Conservation (phyloP, 1,140 invertebrate genomes). For the Zaprionus capensis region DNA sequence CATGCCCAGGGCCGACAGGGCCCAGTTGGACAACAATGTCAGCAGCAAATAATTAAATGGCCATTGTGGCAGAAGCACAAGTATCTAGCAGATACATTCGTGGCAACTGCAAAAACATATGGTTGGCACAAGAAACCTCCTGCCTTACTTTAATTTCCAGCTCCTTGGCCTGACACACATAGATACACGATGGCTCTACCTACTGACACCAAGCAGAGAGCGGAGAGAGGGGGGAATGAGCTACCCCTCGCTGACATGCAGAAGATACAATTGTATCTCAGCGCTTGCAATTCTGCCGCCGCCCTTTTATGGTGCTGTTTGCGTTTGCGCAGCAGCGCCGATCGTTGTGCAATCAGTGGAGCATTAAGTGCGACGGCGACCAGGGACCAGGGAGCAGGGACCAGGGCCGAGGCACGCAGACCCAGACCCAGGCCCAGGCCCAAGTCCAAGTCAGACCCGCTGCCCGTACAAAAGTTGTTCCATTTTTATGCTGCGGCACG, state of each 20-base stretch:
- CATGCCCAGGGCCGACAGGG: not conserved
- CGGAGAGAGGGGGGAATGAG: not conserved
- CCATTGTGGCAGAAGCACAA: conserved; percentile 53
- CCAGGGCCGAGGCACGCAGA: conserved; percentile 3
- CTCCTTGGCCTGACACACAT: conserved; percentile 78
- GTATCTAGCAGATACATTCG: conserved; percentile 56
- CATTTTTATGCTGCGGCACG: conserved; percentile 80
- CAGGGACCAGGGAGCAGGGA: not conserved
- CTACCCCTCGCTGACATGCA: conserved; percentile 16
- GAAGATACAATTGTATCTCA: conserved; percentile 77
- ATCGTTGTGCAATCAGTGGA: conserved; percentile 82
- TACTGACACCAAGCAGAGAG: conserved; percentile 2
- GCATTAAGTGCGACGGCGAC: conserved; percentile 67
- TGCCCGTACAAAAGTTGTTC: conserved; percentile 59
- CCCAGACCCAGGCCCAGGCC: not conserved
- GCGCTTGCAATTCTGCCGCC: conserved; percentile 26
- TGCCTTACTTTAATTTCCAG: conserved; percentile 82
- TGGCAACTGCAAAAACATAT: conserved; percentile 50
- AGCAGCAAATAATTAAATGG: conserved; percentile 72
- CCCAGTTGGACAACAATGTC: conserved; percentile 16
- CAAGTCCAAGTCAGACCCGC: conserved; percentile 5
- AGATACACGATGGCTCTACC: conserved; percentile 54
- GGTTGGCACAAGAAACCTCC: conserved; percentile 76
- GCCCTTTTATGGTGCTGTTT: conserved; percentile 55
- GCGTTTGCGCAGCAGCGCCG: conserved; percentile 54